phyloP scores from a whole-genome alignment of 2,888 invertebrate genomes.

The Latrodectus elegans region DNA sequence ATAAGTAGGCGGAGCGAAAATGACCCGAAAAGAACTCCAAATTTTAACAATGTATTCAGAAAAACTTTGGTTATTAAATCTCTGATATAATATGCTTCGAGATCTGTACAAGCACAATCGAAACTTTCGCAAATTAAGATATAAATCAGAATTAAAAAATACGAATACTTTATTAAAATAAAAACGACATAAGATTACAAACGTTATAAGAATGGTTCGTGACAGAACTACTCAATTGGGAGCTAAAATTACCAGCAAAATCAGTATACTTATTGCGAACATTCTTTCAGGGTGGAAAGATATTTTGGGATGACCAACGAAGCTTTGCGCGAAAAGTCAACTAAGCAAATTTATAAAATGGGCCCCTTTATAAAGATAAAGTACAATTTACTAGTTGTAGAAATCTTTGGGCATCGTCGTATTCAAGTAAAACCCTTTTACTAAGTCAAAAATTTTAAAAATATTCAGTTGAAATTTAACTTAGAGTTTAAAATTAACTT shows the following conservation, averaged over 20 bases:
- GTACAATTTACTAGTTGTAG: no score
- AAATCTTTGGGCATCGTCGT: no score
- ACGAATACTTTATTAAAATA: background rate
- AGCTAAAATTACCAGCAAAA: background rate
- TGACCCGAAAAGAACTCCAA: background rate
- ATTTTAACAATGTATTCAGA: background rate
- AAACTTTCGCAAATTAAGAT: no score
- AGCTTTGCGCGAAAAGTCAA: background rate
- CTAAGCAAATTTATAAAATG: background rate
- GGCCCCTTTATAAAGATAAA: no score
- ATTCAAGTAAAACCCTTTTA: no score
- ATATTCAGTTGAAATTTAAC: no score
- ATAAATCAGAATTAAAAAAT: background rate
- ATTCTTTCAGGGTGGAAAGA: background rate
- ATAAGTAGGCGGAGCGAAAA: no score
- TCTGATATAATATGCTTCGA: background rate
- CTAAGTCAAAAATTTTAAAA: no score
- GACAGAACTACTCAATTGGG: background rate
- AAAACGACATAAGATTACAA: background rate
- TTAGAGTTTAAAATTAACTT: no score
- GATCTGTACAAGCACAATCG: background rate
- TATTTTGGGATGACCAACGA: slow-evolving; percentile 2
- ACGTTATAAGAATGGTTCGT: no score
- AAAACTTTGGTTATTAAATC: background rate
- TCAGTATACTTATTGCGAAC: background rate